Evolutionary conservation across 2,888 invertebrate species (phyloP).

Genomic region (Drosophila engyochracea): DNA sequence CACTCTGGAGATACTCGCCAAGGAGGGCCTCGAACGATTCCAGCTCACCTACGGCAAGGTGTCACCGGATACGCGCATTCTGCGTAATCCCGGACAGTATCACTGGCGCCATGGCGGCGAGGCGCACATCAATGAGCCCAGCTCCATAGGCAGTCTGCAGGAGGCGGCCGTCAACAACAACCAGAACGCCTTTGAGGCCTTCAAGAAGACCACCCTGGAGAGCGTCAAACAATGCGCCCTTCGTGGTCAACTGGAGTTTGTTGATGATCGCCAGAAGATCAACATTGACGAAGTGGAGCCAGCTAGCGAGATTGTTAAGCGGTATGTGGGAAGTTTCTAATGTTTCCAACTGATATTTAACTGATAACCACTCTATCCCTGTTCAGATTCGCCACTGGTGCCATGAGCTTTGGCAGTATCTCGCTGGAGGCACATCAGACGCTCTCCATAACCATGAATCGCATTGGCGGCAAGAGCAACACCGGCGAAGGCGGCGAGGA

Average conservation of each 20-base stretch:
- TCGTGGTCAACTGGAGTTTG: slow-evolving; percentile 96
- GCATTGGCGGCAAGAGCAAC: slow-evolving; percentile 98
- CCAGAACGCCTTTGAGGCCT: slow-evolving; percentile 93
- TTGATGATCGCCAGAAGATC: slow-evolving; percentile 91
- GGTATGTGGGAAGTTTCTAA: slow-evolving; percentile 88
- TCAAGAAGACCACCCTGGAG: slow-evolving; percentile 94
- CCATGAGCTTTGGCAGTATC: slow-evolving; percentile 99
- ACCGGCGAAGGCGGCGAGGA: slow-evolving; percentile 99
- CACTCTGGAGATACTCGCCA: slow-evolving; percentile 93
- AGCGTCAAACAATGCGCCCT: slow-evolving; percentile 94
- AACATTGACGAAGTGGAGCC: slow-evolving; percentile 96
- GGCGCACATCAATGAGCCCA: slow-evolving; percentile 98
- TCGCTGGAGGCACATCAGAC: slow-evolving; percentile 98
- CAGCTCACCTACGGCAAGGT: slow-evolving; percentile 89
- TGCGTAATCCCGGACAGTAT: slow-evolving; percentile 95
- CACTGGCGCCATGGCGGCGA: slow-evolving; percentile 99
- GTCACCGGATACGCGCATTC: slow-evolving; percentile 88
- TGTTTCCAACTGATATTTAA: background rate
- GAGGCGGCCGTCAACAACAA: slow-evolving; percentile 95
- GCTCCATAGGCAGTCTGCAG: slow-evolving; percentile 90
- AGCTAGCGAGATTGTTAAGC: slow-evolving; percentile 97
- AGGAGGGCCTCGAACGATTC: slow-evolving; percentile 94
- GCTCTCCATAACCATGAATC: slow-evolving; percentile 98
- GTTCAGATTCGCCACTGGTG: slow-evolving; percentile 88
- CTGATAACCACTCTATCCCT: background rate